Percentiles rank a stretch among this genome's conserved stretches.
phyloP scores from a whole-genome alignment of 2,888 invertebrate genomes.

The Alloplasta piceator region DNA sequence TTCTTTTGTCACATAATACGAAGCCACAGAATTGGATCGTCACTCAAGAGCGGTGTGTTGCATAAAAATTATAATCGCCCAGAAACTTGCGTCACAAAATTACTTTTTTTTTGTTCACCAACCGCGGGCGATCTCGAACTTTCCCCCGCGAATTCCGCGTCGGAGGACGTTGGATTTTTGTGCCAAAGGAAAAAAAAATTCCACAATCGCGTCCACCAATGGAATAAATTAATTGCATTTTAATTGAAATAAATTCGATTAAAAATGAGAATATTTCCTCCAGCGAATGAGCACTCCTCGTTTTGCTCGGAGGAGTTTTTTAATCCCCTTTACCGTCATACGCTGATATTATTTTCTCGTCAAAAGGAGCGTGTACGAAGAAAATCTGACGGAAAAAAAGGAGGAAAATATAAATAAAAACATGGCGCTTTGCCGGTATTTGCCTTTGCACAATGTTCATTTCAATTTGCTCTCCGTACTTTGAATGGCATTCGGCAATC shows the following conservation, averaged over 20 bases:
- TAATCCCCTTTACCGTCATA: not conserved
- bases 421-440: conserved; percentile 6
- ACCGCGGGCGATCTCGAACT: no score
- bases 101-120: no score
- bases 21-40: conserved; percentile 11
- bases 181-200: no score
- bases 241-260: no score
- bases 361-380: not conserved
- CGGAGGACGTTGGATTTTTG: no score
- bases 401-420: conserved; percentile 3
- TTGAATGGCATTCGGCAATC: conserved; percentile 49
- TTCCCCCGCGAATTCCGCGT: no score
- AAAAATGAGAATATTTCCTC: no score
- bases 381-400: not conserved
- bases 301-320: no score
- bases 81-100: no score
- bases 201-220: no score
- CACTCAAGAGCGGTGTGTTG: conserved; percentile 3
- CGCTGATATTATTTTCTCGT: not conserved
- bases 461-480: conserved; percentile 39
- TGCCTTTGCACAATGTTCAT: conserved; percentile 28
- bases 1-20: conserved; percentile 27
- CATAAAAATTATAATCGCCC: conserved; percentile 20
- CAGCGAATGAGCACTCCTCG: no score
- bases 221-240: no score